A percentile compares a stretch with the other conserved stretches of the same genome.
Conservation (phyloP, 2,113 vertebrate species). For the Corythornis vintsioides region DNA sequence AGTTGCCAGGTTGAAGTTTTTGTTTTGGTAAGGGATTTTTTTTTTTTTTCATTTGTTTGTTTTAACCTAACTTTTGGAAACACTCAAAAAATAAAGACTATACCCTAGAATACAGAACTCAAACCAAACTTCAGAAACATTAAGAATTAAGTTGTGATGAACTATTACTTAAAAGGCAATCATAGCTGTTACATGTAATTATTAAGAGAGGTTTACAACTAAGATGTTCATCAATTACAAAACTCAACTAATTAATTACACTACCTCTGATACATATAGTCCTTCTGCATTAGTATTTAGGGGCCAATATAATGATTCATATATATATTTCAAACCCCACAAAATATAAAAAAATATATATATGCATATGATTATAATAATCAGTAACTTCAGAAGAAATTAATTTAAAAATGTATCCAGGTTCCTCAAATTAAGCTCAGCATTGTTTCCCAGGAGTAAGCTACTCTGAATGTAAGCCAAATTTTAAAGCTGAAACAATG, state of each 20-base stretch:
- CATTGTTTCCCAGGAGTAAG: not conserved
- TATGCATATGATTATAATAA: not conserved
- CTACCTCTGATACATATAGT: not conserved
- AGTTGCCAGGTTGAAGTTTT: conserved; percentile 26
- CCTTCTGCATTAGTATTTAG: not conserved
- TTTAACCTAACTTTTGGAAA: not conserved
- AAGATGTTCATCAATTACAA: not conserved
- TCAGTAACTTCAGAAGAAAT: not conserved
- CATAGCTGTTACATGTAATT: not conserved
- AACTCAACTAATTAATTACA: not conserved
- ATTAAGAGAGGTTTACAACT: not conserved
- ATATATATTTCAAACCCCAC: not conserved
- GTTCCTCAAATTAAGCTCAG: not conserved
- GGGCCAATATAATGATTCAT: not conserved
- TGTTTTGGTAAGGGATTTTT: not conserved
- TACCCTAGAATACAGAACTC: not conserved
- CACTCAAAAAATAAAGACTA: not conserved
- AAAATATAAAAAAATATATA: not conserved
- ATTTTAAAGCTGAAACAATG: not conserved
- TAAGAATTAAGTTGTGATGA: not conserved
- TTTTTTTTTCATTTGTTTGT: not conserved
- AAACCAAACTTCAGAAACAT: not conserved
- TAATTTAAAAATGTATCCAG: not conserved
- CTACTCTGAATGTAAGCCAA: not conserved
- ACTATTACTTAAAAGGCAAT: conserved; percentile 3